A percentile compares a stretch with the other conserved stretches of the same genome.
Evolutionary conservation across 2,888 invertebrate species (phyloP).

Genomic region (Clunio marinus): DNA sequence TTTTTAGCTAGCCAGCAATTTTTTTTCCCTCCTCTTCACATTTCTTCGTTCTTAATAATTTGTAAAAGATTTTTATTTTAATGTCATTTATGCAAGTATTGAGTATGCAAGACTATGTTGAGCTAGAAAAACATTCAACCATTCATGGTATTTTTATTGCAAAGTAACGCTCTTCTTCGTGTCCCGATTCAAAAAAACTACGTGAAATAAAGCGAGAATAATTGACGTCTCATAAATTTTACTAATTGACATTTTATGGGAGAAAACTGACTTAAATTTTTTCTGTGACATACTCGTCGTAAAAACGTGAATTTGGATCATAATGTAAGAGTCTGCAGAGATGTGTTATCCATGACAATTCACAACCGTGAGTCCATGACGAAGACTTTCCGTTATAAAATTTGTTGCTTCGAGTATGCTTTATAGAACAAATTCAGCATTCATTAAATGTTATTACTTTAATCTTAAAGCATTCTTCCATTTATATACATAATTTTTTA

Average conservation of each 20-base stretch:
- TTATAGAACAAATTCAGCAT: background rate
- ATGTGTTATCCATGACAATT: background rate
- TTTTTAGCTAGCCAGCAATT: background rate
- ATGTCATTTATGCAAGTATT: background rate
- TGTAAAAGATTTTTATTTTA: background rate
- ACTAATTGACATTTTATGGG: background rate
- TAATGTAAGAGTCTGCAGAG: no score
- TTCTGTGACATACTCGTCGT: no score
- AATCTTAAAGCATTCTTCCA: no score
- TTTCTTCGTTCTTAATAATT: background rate
- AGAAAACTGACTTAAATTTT: background rate
- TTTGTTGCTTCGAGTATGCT: background rate
- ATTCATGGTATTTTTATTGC: background rate
- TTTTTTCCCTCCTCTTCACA: background rate
- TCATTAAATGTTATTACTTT: background rate
- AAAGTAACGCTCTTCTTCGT: background rate
- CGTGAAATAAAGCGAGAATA: background rate
- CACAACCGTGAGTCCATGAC: no score
- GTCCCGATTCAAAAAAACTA: background rate
- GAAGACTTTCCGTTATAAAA: constrained; percentile 20
- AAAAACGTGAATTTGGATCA: no score
- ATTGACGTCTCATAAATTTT: background rate
- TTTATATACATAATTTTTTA: background rate
- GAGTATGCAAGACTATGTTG: background rate
- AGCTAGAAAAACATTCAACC: background rate